Conservation (phyloP, 2,113 vertebrate genomes). For the Salminus brasiliensis region DNA sequence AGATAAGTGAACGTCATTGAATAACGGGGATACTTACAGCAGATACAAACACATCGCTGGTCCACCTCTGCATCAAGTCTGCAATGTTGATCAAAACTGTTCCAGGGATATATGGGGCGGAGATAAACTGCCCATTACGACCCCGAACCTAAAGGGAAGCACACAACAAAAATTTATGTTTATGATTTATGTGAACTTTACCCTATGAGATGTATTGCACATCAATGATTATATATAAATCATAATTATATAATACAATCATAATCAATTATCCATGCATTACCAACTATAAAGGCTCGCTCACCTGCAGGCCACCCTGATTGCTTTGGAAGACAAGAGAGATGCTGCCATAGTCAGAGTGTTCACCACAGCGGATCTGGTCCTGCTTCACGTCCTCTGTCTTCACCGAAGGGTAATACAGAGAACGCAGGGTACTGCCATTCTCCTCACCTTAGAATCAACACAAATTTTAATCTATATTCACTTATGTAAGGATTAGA, state of each 20-base stretch:
- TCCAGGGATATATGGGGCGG: slow-evolving; percentile 64
- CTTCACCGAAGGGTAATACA: slow-evolving; percentile 71
- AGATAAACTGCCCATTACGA: slow-evolving; percentile 67
- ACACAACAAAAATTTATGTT: neutral
- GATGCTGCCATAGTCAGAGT: slow-evolving; percentile 78
- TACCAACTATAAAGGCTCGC: no score
- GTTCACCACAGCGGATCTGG: slow-evolving; percentile 77
- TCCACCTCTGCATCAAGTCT: slow-evolving; percentile 82
- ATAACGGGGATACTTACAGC: slow-evolving; percentile 62
- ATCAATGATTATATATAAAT: no score
- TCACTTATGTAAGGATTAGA: no score
- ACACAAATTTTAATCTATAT: no score
- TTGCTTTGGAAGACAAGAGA: slow-evolving; percentile 73
- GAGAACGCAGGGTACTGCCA: slow-evolving; percentile 63
- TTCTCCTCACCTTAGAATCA: slow-evolving; percentile 65
- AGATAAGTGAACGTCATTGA: neutral
- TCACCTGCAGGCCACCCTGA: slow-evolving; percentile 72
- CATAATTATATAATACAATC: no score
- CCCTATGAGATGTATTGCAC: no score
- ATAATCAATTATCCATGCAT: no score
- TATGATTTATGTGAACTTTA: neutral
- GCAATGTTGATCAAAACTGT: slow-evolving; percentile 75
- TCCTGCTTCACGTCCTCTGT: slow-evolving; percentile 60
- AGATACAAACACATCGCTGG: slow-evolving; percentile 71
- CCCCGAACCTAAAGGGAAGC: slow-evolving; percentile 61